phyloP scores from a whole-genome alignment of 2,797 vertebrate genomes.

The Lycodopsis pacificus region DNA sequence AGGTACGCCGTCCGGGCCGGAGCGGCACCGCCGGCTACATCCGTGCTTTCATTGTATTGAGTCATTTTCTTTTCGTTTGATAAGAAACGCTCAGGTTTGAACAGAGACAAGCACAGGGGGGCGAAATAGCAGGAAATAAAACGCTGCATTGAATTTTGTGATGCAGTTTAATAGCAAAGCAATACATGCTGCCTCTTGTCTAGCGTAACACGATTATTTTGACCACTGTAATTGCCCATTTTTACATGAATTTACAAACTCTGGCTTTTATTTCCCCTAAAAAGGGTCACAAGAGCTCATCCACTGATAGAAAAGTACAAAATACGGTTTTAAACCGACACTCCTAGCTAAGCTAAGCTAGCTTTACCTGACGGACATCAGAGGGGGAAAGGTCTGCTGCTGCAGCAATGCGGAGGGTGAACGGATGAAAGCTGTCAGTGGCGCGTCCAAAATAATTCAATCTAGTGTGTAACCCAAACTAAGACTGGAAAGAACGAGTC shows the following conservation, averaged over 20 bases:
- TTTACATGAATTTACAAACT: neutral
- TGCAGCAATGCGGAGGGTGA: neutral
- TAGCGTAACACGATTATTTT: neutral
- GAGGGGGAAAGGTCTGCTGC: neutral
- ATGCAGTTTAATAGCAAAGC: neutral
- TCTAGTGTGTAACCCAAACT: neutral
- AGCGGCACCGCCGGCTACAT: neutral
- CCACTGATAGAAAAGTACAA: neutral
- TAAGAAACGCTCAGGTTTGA: neutral
- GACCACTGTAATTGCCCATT: neutral
- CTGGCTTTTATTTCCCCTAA: neutral
- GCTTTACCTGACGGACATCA: neutral
- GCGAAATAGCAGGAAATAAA: neutral
- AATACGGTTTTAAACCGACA: neutral
- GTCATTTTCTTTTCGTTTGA: neutral
- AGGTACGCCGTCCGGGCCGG: conserved; percentile 79
- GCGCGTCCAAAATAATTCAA: neutral
- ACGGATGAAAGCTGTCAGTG: neutral
- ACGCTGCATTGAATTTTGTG: neutral
- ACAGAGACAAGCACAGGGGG: neutral
- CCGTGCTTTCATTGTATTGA: conserved; percentile 5
- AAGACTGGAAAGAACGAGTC: neutral
- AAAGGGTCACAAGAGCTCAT: neutral
- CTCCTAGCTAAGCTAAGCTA: neutral
- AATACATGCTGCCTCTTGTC: neutral